Percentiles rank a stretch among this genome's conserved stretches.
phyloP scores from a whole-genome alignment of 1,140 invertebrate genomes.

The Bombus haemorrhoidalis region DNA sequence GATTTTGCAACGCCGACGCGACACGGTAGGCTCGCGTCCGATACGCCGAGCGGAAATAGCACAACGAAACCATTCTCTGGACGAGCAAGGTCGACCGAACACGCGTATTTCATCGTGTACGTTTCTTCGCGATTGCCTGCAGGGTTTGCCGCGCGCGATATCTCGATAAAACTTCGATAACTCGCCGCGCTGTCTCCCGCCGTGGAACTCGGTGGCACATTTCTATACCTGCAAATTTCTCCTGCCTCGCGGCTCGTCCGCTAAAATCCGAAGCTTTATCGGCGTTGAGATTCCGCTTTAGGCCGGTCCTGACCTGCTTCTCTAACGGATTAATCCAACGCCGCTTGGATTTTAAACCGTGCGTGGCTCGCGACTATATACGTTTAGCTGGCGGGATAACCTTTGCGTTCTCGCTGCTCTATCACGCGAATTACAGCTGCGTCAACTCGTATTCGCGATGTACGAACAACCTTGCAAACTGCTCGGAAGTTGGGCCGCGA shows the following conservation, averaged over 20 bases:
- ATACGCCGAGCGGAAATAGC: not conserved
- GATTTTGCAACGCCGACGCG: not conserved
- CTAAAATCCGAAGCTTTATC: not conserved
- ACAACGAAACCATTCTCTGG: constrained; percentile 8
- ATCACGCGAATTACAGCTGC: not conserved
- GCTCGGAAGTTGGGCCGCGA: no score
- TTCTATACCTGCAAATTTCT: no score
- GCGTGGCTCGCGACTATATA: not conserved
- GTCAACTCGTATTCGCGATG: no score
- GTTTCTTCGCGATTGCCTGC: no score
- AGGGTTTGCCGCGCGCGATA: no score
- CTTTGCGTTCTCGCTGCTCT: not conserved
- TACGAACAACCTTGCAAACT: no score
- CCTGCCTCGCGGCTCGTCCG: no score
- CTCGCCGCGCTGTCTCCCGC: not conserved
- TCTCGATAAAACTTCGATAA: not conserved
- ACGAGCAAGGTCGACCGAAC: not conserved
- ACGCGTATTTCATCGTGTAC: not conserved
- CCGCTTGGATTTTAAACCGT: not conserved
- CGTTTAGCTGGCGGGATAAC: not conserved
- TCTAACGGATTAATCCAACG: not conserved
- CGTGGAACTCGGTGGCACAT: not conserved
- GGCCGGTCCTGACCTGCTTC: not conserved
- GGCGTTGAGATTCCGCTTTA: not conserved
- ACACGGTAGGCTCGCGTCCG: not conserved